Percentiles rank a stretch among this genome's conserved stretches.
phyloP scores from a whole-genome alignment of 2,797 vertebrate species.

The Crenuchus spilurus region DNA sequence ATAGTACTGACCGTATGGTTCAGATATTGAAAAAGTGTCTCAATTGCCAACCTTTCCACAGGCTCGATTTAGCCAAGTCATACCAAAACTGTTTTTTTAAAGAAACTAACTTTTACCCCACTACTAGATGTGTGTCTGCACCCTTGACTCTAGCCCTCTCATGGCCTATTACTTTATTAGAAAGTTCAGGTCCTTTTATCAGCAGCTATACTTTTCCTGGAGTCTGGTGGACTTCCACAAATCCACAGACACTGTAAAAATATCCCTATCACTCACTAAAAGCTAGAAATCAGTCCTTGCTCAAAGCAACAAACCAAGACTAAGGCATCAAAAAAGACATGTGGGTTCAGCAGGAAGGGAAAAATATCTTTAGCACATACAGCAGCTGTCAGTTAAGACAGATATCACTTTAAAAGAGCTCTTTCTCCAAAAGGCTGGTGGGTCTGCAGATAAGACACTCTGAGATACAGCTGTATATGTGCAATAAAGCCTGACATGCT shows the following conservation, averaged over 20 bases:
- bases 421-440: slow-evolving; percentile 24
- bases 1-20: too few relatives aligned
- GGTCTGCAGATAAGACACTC: slow-evolving; percentile 55
- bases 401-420: slow-evolving; percentile 21
- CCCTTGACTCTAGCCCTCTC: too few relatives aligned
- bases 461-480: slow-evolving; percentile 57
- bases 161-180: not conserved
- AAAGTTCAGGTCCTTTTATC: not conserved
- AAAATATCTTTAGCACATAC: not conserved
- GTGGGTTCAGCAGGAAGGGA: not conserved
- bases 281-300: not conserved
- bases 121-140: too few relatives aligned
- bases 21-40: too few relatives aligned
- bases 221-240: not conserved
- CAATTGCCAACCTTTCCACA: too few relatives aligned
- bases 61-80: too few relatives aligned
- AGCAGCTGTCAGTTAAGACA: slow-evolving; percentile 29
- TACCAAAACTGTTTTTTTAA: too few relatives aligned
- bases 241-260: not conserved
- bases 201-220: not conserved
- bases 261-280: slow-evolving; percentile 14
- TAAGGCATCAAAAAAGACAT: not conserved
- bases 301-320: slow-evolving; percentile 4
- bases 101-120: too few relatives aligned
- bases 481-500: slow-evolving; percentile 56